These are phyloP conservation scores for Hydrolagus colliei DNA, from an alignment of 2,797 vertebrate species.

Conservation along the genomic window DNA sequence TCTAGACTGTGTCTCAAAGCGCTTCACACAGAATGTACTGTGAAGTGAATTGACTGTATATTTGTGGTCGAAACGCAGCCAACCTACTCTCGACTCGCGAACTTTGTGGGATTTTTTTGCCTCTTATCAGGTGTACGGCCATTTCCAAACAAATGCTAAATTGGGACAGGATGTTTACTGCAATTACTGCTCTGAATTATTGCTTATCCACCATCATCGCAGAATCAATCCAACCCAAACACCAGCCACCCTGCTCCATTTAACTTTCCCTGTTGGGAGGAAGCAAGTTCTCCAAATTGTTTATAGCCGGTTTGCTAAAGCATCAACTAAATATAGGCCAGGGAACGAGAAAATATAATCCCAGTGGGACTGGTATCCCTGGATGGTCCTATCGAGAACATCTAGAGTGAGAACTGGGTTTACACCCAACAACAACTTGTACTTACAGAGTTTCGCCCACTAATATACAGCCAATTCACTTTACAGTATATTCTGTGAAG, in stretches of 20 bases:
- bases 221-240: neutral
- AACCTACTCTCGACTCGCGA: neutral
- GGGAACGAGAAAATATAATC: neutral
- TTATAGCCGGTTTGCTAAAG: conserved; percentile 14
- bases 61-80: too few species aligned
- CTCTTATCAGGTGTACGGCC: neutral
- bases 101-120: too few species aligned
- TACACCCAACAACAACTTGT: neutral
- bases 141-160: conserved; percentile 9
- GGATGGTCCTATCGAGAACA: neutral
- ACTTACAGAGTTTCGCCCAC: too few species aligned
- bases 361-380: too few species aligned
- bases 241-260: conserved; percentile 8
- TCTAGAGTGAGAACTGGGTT: neutral
- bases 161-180: neutral
- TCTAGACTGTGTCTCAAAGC: too few species aligned
- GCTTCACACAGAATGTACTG: too few species aligned
- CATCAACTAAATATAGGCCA: neutral
- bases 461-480: too few species aligned
- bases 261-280: conserved; percentile 12
- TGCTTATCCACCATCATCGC: neutral
- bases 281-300: conserved; percentile 7
- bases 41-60: too few species aligned
- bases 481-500: too few species aligned
- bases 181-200: neutral